Percentiles rank a stretch among this genome's conserved stretches.
phyloP scores from a whole-genome alignment of 1,140 invertebrate species.

The Venustaconcha ellipsiformis region DNA sequence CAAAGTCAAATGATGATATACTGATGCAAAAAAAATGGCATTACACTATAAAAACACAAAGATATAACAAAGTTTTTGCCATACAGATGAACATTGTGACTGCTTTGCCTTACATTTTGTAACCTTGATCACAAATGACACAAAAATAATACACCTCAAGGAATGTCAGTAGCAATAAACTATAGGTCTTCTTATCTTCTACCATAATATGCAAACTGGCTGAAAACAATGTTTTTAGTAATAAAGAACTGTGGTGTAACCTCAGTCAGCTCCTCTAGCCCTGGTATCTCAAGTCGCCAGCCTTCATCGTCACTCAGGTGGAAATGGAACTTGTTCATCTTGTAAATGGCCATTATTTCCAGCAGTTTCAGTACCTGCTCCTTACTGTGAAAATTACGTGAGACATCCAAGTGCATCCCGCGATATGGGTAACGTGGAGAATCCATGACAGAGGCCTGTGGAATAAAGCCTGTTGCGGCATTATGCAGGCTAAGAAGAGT shows the following conservation, averaged over 20 bases:
- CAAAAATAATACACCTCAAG: too few species aligned
- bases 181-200: too few species aligned
- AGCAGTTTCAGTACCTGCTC: slow-evolving; percentile 50
- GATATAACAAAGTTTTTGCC: too few species aligned
- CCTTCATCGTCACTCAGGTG: slow-evolving; percentile 66
- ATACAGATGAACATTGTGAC: too few species aligned
- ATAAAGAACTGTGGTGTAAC: slow-evolving; percentile 25
- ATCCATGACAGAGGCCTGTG: slow-evolving; percentile 41
- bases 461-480: slow-evolving; percentile 20
- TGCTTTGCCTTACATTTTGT: too few species aligned
- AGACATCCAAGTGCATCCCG: slow-evolving; percentile 63
- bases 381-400: slow-evolving; percentile 56
- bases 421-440: slow-evolving; percentile 57
- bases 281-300: slow-evolving; percentile 61
- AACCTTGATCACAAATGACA: too few species aligned
- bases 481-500: slow-evolving; percentile 44
- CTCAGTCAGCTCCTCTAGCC: slow-evolving; percentile 59
- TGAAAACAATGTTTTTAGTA: too few species aligned
- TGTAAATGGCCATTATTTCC: slow-evolving; percentile 62
- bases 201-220: too few species aligned
- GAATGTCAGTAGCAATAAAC: too few species aligned
- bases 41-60: too few species aligned
- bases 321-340: slow-evolving; percentile 64
- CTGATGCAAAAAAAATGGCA: too few species aligned
- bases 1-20: too few species aligned